phyloP scores from a whole-genome alignment of 2,888 invertebrate species.

The Tenodera sinensis region DNA sequence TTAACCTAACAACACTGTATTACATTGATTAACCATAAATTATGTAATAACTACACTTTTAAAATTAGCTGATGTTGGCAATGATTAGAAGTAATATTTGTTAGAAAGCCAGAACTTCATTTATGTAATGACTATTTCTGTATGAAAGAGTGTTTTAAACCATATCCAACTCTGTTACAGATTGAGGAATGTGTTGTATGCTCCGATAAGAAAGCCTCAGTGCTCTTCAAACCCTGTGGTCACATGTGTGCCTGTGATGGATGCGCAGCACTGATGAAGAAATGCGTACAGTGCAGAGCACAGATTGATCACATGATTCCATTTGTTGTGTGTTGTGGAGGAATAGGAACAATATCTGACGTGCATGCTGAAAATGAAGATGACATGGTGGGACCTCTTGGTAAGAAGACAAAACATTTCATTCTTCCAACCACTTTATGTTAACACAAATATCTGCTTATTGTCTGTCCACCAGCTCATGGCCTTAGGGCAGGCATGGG shows the following conservation, averaged over 20 bases:
- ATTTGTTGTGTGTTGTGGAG: slow-evolving; percentile 57
- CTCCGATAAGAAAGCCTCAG: slow-evolving; percentile 87
- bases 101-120: too few species aligned
- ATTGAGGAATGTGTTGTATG: slow-evolving; percentile 96
- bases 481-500: too few species aligned
- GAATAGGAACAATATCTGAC: slow-evolving; percentile 49
- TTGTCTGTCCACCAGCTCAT: too few species aligned
- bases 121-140: neutral
- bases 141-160: neutral
- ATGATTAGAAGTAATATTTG: too few species aligned
- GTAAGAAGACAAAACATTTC: slow-evolving; percentile 28
- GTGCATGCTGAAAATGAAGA: slow-evolving; percentile 50
- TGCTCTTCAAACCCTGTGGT: slow-evolving; percentile 91
- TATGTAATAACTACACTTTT: too few species aligned
- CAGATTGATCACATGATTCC: slow-evolving; percentile 72
- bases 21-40: too few species aligned
- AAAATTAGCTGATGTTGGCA: too few species aligned
- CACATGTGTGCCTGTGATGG: slow-evolving; percentile 91
- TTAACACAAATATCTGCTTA: too few species aligned
- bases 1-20: too few species aligned
- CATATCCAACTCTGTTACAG: slow-evolving; percentile 45
- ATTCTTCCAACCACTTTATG: too few species aligned
- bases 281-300: slow-evolving; percentile 91
- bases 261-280: slow-evolving; percentile 94
- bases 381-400: slow-evolving; percentile 41